Base-by-base conservation (phyloP, 2,797 vertebrate species). In the Arremon aurantiirostris region DNA sequence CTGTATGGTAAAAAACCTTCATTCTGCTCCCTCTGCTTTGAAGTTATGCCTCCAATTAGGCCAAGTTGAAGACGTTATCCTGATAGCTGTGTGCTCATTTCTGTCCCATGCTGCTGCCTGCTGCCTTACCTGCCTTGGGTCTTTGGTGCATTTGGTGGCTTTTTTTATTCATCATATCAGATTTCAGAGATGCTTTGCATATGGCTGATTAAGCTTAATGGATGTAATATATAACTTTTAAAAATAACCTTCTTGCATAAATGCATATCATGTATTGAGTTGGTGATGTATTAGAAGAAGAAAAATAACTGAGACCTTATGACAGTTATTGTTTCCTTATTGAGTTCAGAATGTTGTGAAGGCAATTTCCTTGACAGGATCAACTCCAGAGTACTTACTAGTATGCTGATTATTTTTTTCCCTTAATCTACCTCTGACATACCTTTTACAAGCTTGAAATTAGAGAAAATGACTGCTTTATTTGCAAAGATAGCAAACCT, bases 181-280 rank as follows among this genome's bases (percentile, higher is more conserved):
- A 76, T 95, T 97, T 96, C 90, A 86, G 95, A 60, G 64, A 39
- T 61, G 76, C 85, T 90, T 94, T 97, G 73, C 73, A 82, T 94
- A 61, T 59, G 83, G 64, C 65, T 87, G 96, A 92, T 87, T 94
- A 92, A 91, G 72, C 76, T 73, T 77, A 89, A 85, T 73, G 64
- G 70, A 65, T 94, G 57, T 69, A 68, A 92, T 75, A 32, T 42
- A 44, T 78, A 90, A 46, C n/a, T 78, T 89, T 46, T 21, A 86
- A 91, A 82, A 92, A 83, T 82, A 72, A 61, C 79, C 94, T 89
- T 94, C 52, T 86, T 96, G 85, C 49, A 73, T 69, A 88, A 94
- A 93, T 94, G 35, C 53, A 61, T 70, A 39, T 94, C 93, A 71
- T 85, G 46, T 93, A 93, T 94, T 72, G 94, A 96, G 90, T 60